These are phyloP conservation scores for Choristoneura fumiferana DNA, from an alignment of 1,140 invertebrate genomes.

Conservation along the genomic window DNA sequence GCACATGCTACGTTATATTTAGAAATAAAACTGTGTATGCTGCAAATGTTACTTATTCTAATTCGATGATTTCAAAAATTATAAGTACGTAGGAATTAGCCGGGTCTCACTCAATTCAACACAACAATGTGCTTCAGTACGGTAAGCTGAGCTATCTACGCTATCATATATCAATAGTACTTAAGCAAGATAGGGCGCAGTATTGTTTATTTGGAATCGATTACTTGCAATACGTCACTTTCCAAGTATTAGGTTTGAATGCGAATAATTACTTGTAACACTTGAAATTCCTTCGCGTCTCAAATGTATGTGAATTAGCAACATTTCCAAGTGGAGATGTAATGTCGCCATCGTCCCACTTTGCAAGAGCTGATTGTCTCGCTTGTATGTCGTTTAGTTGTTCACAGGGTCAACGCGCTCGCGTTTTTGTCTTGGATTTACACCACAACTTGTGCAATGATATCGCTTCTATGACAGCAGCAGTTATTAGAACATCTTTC, in stretches of 20 bases:
- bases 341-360: slow-evolving; percentile 7
- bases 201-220: background rate
- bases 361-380: slow-evolving; percentile 1
- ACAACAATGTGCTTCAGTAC: slow-evolving; percentile 4
- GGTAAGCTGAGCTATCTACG: slow-evolving; percentile 4
- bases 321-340: background rate
- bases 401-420: slow-evolving; percentile 33
- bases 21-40: too few relatives aligned
- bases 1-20: background rate
- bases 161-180: slow-evolving; percentile 11
- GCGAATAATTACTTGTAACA: background rate
- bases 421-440: slow-evolving; percentile 21
- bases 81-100: background rate
- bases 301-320: background rate
- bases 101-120: background rate
- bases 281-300: background rate
- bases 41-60: too few relatives aligned
- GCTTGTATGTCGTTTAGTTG: slow-evolving; percentile 13
- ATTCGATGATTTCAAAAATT: background rate
- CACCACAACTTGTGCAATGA: slow-evolving; percentile 29
- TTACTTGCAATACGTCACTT: background rate
- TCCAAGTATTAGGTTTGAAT: background rate
- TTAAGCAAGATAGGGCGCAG: slow-evolving; percentile 4
- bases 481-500: slow-evolving; percentile 10
- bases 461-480: slow-evolving; percentile 6